Evolutionary conservation across 2,888 invertebrate genomes (phyloP), one percentile per base, ranked within the genome.

Genomic region (Pseudoips prasinana): DNA sequence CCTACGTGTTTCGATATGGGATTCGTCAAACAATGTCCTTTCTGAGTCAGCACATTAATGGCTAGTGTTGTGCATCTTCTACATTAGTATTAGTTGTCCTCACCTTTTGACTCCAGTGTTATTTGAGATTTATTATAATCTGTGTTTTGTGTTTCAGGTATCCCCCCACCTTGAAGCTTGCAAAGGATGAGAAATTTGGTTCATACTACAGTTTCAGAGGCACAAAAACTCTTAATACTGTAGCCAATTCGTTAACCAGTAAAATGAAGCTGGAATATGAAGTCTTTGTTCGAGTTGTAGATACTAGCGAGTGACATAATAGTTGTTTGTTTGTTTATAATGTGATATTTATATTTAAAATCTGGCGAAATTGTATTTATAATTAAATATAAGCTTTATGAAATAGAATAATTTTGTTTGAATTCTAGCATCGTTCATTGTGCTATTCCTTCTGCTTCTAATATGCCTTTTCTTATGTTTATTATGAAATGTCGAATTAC

Each of bases 201-300:
- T 74, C 79, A 1, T 77, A 73, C 53, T 87, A 83, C 54, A 84
- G 77, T 37, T 85, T 81, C 35, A 78, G 79, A 47, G 86, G 87
- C 22, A 72, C 71, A 1, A 85, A 84, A 49, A 51, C 73, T 18
- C 46, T 87, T 10, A 73, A 57, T 40, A 68, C 64, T 1, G 64
- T 67, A 0, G 46, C 59, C 2, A 74, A 81, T 44, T 47, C 73
- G 0, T 46, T 73, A 3, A 77, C 65, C 8, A 80, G 65, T 43
- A 83, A 81, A 43, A 36, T 85, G 19, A 86, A 83, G 49, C 57
- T 87, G 34, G 77, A 87, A 41, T 87, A 86, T 39, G 86, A 85
- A 71, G 81, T 87, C 1, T 75, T 78, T 37, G 80, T 84, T n/a
- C 70, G 76, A 50, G 68, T 87, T 3, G 77, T 84, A 0, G 83